phyloP scores from a whole-genome alignment of 1,140 invertebrate species.

The Bombus pascuorum region DNA sequence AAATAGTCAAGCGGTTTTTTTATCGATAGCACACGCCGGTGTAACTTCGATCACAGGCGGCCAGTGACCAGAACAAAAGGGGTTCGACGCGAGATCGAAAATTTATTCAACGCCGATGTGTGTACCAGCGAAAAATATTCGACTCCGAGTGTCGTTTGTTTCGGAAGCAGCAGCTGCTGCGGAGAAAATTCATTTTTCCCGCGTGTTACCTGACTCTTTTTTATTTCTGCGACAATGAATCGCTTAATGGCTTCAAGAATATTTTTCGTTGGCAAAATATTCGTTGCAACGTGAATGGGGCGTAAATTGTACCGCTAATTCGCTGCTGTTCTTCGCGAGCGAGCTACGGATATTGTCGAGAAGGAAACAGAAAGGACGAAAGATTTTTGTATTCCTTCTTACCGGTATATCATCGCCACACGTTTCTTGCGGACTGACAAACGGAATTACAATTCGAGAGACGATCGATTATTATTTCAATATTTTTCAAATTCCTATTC shows the following conservation, averaged over 20 bases:
- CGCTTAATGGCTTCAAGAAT: conserved; percentile 10
- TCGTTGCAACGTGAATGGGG: background rate
- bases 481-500: background rate
- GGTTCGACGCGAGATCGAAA: background rate
- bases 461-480: background rate
- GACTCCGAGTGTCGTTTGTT: conserved; percentile 7
- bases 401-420: background rate
- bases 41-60: conserved; percentile 12
- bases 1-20: background rate
- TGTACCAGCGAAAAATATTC: background rate
- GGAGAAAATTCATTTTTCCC: conserved; percentile 34
- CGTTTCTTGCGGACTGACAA: background rate
- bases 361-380: too few species aligned
- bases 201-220: background rate
- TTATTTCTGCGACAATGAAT: conserved; percentile 9
- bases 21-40: background rate
- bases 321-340: background rate
- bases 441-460: too few species aligned
- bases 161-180: conserved; percentile 19
- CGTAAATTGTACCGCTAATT: conserved; percentile 20
- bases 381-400: background rate
- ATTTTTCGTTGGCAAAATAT: conserved; percentile 1
- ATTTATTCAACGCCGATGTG: conserved; percentile 27
- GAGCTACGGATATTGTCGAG: background rate
- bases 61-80: conserved; percentile 19